These are phyloP conservation scores for Corydoras sp. DNA, from an alignment of 2,113 vertebrate species.

Conservation along the genomic window DNA sequence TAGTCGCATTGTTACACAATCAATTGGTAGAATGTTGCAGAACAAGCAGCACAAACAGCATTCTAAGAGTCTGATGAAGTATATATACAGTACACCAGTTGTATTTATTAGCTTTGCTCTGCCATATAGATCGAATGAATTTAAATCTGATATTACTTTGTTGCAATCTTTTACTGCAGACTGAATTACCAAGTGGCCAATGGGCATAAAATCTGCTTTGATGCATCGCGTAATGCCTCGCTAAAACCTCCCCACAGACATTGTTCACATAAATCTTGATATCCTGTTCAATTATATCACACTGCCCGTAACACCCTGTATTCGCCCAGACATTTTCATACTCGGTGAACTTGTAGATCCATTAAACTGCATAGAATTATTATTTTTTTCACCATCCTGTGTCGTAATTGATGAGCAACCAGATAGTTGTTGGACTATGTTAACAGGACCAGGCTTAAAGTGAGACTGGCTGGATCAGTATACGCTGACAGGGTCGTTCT, in stretches of 20 bases:
- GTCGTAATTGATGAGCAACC: slow-evolving; percentile 32
- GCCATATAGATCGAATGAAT: neutral
- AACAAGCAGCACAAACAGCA: too few relatives aligned
- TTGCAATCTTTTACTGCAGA: neutral
- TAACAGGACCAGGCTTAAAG: slow-evolving; percentile 12
- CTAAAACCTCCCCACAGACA: slow-evolving; percentile 3
- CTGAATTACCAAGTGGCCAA: slow-evolving; percentile 2
- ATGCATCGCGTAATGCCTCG: slow-evolving; percentile 1
- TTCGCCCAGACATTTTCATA: neutral
- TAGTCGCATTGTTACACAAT: too few relatives aligned
- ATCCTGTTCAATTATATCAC: neutral
- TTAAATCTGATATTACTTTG: neutral
- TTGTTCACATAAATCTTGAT: slow-evolving; percentile 15
- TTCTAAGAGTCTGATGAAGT: too few relatives aligned
- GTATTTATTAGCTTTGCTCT: too few relatives aligned
- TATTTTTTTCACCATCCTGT: slow-evolving; percentile 10
- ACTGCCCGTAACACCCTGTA: too few relatives aligned
- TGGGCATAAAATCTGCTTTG: slow-evolving; percentile 4
- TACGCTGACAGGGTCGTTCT: slow-evolving; percentile 28
- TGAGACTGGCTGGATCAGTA: neutral
- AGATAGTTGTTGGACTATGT: slow-evolving; percentile 11
- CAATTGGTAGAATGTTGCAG: too few relatives aligned
- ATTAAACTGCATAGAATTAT: slow-evolving; percentile 20
- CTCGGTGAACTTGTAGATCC: slow-evolving; percentile 38
- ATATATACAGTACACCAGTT: too few relatives aligned